phyloP scores from a whole-genome alignment of 2,113 vertebrate genomes.

The Panthera uncia region DNA sequence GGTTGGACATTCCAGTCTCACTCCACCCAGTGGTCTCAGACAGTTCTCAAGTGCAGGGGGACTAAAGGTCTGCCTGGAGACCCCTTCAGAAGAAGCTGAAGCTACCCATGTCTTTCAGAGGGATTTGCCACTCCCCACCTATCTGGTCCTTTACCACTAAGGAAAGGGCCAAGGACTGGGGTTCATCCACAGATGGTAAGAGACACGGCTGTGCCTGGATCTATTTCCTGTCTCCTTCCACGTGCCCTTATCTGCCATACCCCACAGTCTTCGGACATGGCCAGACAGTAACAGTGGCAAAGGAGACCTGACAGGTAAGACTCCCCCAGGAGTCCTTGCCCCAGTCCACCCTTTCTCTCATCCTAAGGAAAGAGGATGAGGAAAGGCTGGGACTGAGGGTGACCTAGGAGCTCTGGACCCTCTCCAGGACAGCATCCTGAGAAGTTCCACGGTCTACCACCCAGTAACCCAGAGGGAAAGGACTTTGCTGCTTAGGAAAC shows the following conservation, averaged over 20 bases:
- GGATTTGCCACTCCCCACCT: not conserved
- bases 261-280: not conserved
- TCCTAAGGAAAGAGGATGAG: not conserved
- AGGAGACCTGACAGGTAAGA: not conserved
- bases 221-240: not conserved
- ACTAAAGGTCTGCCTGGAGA: not conserved
- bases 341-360: not conserved
- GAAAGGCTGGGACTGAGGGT: not conserved
- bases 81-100: not conserved
- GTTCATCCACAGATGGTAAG: not conserved
- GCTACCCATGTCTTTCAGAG: not conserved
- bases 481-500: not conserved
- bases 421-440: not conserved
- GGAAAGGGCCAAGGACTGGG: not conserved
- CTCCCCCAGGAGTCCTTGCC: no score
- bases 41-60: not conserved
- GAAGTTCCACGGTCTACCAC: not conserved
- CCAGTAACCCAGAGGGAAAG: not conserved
- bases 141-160: not conserved
- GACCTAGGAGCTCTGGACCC: not conserved
- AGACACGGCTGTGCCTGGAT: not conserved
- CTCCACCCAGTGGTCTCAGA: not conserved
- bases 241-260: not conserved
- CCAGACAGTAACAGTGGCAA: not conserved
- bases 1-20: not conserved